Conservation (phyloP, 30 jellyfish, hydroid and myxozoan genomes). For the Calvadosia cruxmelitensis region DNA sequence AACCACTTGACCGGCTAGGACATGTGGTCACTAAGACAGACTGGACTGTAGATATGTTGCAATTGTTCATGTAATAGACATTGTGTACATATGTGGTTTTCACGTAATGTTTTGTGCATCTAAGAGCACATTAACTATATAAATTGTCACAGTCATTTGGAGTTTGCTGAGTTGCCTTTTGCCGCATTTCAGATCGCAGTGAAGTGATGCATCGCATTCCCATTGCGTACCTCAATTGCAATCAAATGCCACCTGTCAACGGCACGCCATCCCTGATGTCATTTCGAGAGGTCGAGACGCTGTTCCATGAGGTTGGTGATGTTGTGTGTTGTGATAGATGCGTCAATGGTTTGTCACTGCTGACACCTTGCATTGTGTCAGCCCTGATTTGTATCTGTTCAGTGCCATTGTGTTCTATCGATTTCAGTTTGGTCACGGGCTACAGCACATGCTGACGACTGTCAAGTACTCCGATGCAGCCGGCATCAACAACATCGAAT, state of each 20-base stretch:
- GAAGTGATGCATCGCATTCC: slow-evolving; percentile 54
- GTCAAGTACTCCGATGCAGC: slow-evolving; percentile 79
- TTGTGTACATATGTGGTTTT: too few species aligned
- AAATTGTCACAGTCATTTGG: too few species aligned
- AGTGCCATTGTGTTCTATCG: neutral
- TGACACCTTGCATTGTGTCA: neutral
- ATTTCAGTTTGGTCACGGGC: slow-evolving; percentile 80
- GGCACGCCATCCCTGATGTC: slow-evolving; percentile 73
- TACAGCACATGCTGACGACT: slow-evolving; percentile 83
- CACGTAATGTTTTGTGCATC: too few species aligned
- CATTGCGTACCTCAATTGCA: slow-evolving; percentile 59
- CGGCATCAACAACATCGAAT: slow-evolving; percentile 69
- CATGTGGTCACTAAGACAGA: too few species aligned
- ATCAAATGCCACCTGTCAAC: slow-evolving; percentile 72
- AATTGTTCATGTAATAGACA: too few species aligned
- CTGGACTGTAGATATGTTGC: too few species aligned
- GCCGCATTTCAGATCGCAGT: slow-evolving; percentile 36
- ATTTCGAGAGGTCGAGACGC: slow-evolving; percentile 47
- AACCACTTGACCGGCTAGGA: too few species aligned
- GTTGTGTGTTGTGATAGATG: neutral
- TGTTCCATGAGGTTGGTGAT: slow-evolving; percentile 68
- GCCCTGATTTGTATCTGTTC: neutral
- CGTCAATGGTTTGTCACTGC: neutral
- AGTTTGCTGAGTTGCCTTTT: too few species aligned
- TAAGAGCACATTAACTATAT: too few species aligned